phyloP scores from a whole-genome alignment of 2,888 invertebrate genomes.

The Tenthredo livida region DNA sequence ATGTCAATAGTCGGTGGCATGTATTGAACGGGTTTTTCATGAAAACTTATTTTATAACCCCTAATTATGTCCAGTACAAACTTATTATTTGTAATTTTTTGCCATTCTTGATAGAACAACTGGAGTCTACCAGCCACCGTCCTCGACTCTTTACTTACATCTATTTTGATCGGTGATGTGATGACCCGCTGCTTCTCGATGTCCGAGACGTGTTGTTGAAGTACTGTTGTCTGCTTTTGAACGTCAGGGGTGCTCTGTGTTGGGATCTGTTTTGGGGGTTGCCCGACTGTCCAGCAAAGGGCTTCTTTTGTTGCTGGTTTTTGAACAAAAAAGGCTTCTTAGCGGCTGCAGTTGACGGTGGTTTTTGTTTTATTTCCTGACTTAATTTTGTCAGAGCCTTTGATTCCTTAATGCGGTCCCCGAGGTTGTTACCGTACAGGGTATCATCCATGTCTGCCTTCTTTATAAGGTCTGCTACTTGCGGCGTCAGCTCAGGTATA shows the following conservation, averaged over 20 bases:
- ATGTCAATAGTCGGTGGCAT: neutral
- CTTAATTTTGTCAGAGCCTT: slow-evolving; percentile 1
- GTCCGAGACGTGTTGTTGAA: neutral
- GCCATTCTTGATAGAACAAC: too few relatives aligned
- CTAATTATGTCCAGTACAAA: neutral
- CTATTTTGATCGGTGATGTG: neutral
- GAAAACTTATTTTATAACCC: neutral
- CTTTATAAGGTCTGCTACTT: too few relatives aligned
- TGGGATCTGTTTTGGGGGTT: neutral
- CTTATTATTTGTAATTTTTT: neutral
- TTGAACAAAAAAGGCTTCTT: slow-evolving; percentile 29
- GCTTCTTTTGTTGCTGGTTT: neutral
- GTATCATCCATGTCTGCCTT: neutral
- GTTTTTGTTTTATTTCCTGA: neutral
- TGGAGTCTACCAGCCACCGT: too few relatives aligned
- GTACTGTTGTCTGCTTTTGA: neutral
- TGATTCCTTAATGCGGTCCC: slow-evolving; percentile 16
- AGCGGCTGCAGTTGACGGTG: neutral
- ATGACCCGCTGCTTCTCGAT: neutral
- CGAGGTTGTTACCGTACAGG: neutral
- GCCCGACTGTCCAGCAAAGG: neutral
- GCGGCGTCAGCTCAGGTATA: too few relatives aligned
- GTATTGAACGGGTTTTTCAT: neutral
- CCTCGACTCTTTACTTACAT: too few relatives aligned
- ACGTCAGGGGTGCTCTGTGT: neutral